phyloP scores from a whole-genome alignment of 2,888 invertebrate species.

The Ephialtes manifestator region DNA sequence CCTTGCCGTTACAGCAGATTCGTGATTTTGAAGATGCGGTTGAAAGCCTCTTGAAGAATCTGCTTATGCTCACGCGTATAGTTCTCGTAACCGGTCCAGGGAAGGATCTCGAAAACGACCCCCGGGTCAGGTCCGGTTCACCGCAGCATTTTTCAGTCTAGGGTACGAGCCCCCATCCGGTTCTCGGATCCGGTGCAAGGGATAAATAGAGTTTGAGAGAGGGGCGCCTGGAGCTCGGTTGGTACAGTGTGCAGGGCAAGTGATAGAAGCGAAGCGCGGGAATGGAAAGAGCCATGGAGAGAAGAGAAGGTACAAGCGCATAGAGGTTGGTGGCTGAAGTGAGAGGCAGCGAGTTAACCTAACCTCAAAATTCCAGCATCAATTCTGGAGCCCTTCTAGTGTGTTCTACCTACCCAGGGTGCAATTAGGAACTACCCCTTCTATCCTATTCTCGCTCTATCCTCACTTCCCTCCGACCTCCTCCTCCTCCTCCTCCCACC shows the following conservation, averaged over 20 bases:
- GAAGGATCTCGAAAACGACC: slow-evolving; percentile 81
- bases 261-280: slow-evolving; percentile 61
- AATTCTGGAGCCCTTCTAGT: slow-evolving; percentile 82
- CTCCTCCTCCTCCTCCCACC: slow-evolving; percentile 69
- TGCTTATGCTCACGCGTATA: slow-evolving; percentile 58
- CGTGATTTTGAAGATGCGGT: slow-evolving; percentile 27
- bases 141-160: slow-evolving; percentile 84
- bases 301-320: slow-evolving; percentile 63
- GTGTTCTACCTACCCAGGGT: slow-evolving; percentile 81
- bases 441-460: slow-evolving; percentile 81
- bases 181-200: slow-evolving; percentile 77
- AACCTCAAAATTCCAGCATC: slow-evolving; percentile 85
- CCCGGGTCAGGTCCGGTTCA: slow-evolving; percentile 78
- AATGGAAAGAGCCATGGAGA: slow-evolving; percentile 64
- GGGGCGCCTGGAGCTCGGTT: slow-evolving; percentile 49
- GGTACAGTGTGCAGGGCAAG: slow-evolving; percentile 49
- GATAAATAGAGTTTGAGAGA: slow-evolving; percentile 72
- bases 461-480: slow-evolving; percentile 80
- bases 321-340: slow-evolving; percentile 39
- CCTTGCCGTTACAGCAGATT: neutral
- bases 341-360: slow-evolving; percentile 78
- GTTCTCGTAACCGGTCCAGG: slow-evolving; percentile 77
- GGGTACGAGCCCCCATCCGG: slow-evolving; percentile 78
- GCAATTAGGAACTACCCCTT: slow-evolving; percentile 85
- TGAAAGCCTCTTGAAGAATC: slow-evolving; percentile 43